Conservation (phyloP, 2,888 invertebrate genomes). For the Hesperia comma region DNA sequence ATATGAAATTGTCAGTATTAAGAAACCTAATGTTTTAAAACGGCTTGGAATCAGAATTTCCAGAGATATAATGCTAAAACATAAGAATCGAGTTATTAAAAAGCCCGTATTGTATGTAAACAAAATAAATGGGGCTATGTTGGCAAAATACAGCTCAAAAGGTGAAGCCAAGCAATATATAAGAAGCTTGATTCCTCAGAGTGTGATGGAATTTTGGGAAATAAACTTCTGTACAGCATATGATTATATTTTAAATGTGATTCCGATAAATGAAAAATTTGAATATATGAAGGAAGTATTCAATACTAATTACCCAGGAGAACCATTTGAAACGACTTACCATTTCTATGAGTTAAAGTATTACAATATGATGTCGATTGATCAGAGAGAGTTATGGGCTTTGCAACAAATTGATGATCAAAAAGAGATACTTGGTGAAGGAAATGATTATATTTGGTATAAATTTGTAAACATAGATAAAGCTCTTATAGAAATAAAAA, state of each 20-base stretch:
- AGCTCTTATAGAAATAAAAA: slow-evolving; percentile 57
- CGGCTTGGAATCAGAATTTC: slow-evolving; percentile 53
- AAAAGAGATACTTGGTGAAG: slow-evolving; percentile 52
- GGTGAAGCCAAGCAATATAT: slow-evolving; percentile 57
- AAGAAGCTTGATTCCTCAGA: slow-evolving; percentile 49
- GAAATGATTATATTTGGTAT: slow-evolving; percentile 58
- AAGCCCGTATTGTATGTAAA: slow-evolving; percentile 53
- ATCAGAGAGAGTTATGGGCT: slow-evolving; percentile 61
- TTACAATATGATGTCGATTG: slow-evolving; percentile 53
- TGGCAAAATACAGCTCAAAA: slow-evolving; percentile 50
- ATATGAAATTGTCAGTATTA: neutral
- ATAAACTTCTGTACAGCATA: slow-evolving; percentile 48
- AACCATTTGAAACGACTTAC: slow-evolving; percentile 54
- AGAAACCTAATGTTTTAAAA: neutral
- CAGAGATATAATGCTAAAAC: slow-evolving; percentile 53
- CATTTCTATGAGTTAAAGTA: slow-evolving; percentile 50
- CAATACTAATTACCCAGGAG: slow-evolving; percentile 50
- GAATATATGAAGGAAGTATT: slow-evolving; percentile 56
- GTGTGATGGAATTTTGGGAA: slow-evolving; percentile 52
- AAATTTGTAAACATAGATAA: slow-evolving; percentile 57
- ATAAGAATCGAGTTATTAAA: slow-evolving; percentile 56
- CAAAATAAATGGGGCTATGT: slow-evolving; percentile 47
- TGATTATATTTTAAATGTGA: slow-evolving; percentile 52
- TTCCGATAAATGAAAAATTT: slow-evolving; percentile 53
- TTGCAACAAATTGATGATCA: slow-evolving; percentile 52